Evolutionary conservation across 23 tunicate species (phyloP).

Genomic region (Styela plicata): DNA sequence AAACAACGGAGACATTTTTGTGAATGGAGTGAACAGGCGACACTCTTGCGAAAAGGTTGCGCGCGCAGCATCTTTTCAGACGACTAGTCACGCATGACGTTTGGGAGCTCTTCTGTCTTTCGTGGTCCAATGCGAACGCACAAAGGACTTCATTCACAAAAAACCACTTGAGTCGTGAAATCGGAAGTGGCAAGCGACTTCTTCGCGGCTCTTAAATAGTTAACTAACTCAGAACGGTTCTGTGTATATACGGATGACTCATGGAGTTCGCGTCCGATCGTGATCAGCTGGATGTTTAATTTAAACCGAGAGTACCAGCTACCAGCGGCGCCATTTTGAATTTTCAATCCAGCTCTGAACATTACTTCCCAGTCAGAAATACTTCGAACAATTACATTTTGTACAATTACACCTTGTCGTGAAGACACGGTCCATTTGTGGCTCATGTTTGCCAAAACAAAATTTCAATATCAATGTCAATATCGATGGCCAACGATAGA

Average conservation of each 20-base stretch:
- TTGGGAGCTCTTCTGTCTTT: conserved; percentile 19
- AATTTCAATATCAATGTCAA: too few species aligned
- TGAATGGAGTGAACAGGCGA: neutral
- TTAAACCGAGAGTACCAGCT: neutral
- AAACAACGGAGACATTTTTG: neutral
- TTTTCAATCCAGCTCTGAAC: neutral
- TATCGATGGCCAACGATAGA: too few species aligned
- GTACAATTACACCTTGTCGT: too few species aligned
- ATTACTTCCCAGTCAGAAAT: too few species aligned
- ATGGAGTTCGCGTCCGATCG: neutral
- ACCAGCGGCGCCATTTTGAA: neutral
- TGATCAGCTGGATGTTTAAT: neutral
- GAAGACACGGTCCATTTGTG: too few species aligned
- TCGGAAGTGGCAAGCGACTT: conserved; percentile 18
- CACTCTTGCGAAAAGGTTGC: neutral
- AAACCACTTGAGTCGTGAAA: neutral
- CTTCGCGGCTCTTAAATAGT: neutral
- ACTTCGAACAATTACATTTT: too few species aligned
- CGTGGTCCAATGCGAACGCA: conserved; percentile 9
- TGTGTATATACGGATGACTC: conserved; percentile 10
- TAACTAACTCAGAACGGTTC: neutral
- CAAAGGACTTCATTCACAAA: conserved; percentile 32
- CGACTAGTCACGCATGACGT: neutral
- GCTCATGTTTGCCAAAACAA: too few species aligned
- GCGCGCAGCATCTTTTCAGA: conserved; percentile 9